These are phyloP conservation scores for Antedon mediterranea DNA, from an alignment of 53 echinoderm and acorn worm species.

Conservation along the genomic window DNA sequence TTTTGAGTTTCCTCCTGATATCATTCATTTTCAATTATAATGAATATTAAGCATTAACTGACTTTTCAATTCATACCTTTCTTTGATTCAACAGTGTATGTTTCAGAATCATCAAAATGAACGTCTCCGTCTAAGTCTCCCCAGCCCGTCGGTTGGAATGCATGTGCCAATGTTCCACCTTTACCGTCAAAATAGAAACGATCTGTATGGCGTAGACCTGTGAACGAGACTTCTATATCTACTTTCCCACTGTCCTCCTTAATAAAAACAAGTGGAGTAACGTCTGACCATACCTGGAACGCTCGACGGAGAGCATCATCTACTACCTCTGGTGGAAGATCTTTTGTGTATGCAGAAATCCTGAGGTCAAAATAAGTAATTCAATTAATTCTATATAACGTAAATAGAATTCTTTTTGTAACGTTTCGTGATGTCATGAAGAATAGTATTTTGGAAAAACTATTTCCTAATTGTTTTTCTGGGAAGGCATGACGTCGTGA, in stretches of 20 bases:
- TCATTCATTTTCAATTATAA: too few relatives aligned
- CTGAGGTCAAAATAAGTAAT: too few relatives aligned
- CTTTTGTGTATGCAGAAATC: slow-evolving; percentile 34
- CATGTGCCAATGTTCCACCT: slow-evolving; percentile 58
- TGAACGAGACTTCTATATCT: slow-evolving; percentile 63
- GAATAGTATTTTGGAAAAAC: too few relatives aligned
- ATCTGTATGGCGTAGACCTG: slow-evolving; percentile 40
- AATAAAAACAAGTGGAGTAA: slow-evolving; percentile 58
- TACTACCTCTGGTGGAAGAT: slow-evolving; percentile 4
- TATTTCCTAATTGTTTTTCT: too few relatives aligned
- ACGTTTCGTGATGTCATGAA: too few relatives aligned
- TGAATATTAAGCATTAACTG: not conserved
- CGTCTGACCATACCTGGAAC: slow-evolving; percentile 58
- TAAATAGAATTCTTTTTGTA: too few relatives aligned
- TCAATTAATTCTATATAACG: too few relatives aligned
- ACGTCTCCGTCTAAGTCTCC: slow-evolving; percentile 73
- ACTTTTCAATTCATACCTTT: slow-evolving; percentile 34
- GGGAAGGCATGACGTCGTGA: too few relatives aligned
- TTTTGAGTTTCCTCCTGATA: too few relatives aligned
- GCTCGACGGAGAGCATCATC: slow-evolving; percentile 31
- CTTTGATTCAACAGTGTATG: slow-evolving; percentile 26
- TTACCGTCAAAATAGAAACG: slow-evolving; percentile 61
- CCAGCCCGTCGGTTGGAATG: slow-evolving; percentile 50
- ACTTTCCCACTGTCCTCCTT: slow-evolving; percentile 32
- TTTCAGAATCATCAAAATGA: slow-evolving; percentile 81